Evolutionary conservation across 92 coral and sea anemone genomes (phyloP), one percentile per base, ranked within the genome.

Genomic region (Bergia sp.): DNA sequence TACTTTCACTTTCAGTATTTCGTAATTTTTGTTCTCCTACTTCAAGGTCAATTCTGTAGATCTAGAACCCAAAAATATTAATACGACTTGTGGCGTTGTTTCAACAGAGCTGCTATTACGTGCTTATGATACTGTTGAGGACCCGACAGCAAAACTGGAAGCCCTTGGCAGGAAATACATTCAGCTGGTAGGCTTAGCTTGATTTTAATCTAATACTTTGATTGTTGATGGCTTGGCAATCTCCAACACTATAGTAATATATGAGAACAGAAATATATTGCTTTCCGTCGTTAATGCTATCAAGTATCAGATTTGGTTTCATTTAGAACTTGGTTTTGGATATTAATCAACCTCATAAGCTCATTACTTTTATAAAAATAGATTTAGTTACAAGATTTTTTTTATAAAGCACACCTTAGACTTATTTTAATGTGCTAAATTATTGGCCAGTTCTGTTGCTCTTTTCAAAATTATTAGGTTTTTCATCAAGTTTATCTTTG

Each of bases 121-220:
- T 18, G 90, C 96, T 1, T 93, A 94, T 82, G 96, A 92, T 41
- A 94, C 89, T 12, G 8, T 92, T 45, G 96, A 96, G 40, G 92
- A 82, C 82, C 91, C 93, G 43, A 94, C 94, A 57, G 95, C 91
- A 16, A 92, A 94, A 74, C 73, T 96, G 10, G 94, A 94, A 90
- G 99, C 98, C 13, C 93, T 97, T 61, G 99, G 96, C 64, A 93
- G 91, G 65, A 94, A 95, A 89, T 93, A 94, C 77, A 85, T 97
- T 45, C 95, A 96, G 85, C 50, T 97, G 98, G 99, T 97, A 73
- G 85, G 96, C 49, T 20, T 7, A 23, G 29, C 37, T 64, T 42
- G 23, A 61, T 61, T 61, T 61, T 20, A 53, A 53, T 53, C 1
- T 53, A 53, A 53, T 53, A 2, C 13, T 12, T 2, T 8, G 58